Evolutionary conservation across 2,797 vertebrate genomes (phyloP), one percentile per base, ranked within the genome.

Genomic region (Cichlasoma orientale): DNA sequence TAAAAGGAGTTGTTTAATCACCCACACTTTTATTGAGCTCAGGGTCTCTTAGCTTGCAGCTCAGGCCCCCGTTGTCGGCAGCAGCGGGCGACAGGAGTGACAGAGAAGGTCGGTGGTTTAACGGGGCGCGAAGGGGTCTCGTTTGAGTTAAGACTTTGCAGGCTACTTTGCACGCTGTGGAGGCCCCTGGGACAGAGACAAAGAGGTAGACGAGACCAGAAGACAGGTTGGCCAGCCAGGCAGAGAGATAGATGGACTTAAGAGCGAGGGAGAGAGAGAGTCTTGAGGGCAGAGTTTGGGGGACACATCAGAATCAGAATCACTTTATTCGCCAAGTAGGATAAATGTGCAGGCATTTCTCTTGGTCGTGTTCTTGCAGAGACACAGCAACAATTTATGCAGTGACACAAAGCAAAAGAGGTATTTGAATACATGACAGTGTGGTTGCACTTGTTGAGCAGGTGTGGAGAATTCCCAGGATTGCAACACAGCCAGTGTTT

Each of bases 1-100:
- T 95, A 95, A 89, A 87, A 89, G 87, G 92, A 92, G 91, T 93
- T 94, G 92, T 95, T 94, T 94, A 95, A 95, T 95, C 94, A 95
- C 91, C 90, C 85, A 86, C 90, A 90, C 89, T 94, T 93, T 94
- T 93, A 93, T 94, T 88, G 90, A 93, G 93, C 92, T 86, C n/a
- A 44, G 85, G 85, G 91, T 91, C 91, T 91, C 83, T 94, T 92
- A 90, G 90, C 93, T 93, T 93, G 91, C 92, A 92, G 93, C 92
- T 92, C 94, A 92, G 91, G 91, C 84, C 88, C 77, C 88, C 14
- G 80, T 80, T 74, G 77, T 70, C 78, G 74, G 82, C 86, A 54
- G 85, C 82, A 87, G 91, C 82, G 76, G 89, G 84, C 86, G 84
- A 85, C 88, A 78, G 90, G 82, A 91, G 86, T 93, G 93, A 94